phyloP scores from a whole-genome alignment of 1,140 invertebrate genomes.

The Thaumatotibia leucotreta region DNA sequence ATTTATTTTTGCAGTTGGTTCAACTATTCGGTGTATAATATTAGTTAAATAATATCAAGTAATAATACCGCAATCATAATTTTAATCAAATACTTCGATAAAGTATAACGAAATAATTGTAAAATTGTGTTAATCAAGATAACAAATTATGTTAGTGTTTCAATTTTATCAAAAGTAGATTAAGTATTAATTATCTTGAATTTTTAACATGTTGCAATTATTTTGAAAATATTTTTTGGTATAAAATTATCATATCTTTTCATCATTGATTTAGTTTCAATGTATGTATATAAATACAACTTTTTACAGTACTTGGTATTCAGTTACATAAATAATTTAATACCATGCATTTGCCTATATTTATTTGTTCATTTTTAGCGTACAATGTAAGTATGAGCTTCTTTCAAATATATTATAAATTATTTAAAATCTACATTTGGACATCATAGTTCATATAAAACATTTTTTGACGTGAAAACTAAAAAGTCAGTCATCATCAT shows the following conservation, averaged over 20 bases:
- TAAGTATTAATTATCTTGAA: not conserved
- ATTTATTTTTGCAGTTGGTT: no score
- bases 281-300: not conserved
- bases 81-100: no score
- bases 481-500: no score
- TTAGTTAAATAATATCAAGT: no score
- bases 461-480: no score
- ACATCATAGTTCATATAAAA: no score
- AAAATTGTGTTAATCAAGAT: not conserved
- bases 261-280: not conserved
- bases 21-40: no score
- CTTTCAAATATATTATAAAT: no score
- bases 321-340: not conserved
- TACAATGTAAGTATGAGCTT: not conserved
- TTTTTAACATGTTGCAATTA: not conserved
- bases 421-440: no score
- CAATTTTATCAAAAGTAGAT: not conserved
- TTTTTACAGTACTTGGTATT: not conserved
- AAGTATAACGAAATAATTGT: no score
- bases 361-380: not conserved
- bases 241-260: not conserved
- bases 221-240: not conserved
- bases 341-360: not conserved
- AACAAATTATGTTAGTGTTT: not conserved
- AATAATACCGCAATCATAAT: no score